Evolutionary conservation across 2,113 vertebrate species (phyloP).

Genomic region (Chaetodon auriga): DNA sequence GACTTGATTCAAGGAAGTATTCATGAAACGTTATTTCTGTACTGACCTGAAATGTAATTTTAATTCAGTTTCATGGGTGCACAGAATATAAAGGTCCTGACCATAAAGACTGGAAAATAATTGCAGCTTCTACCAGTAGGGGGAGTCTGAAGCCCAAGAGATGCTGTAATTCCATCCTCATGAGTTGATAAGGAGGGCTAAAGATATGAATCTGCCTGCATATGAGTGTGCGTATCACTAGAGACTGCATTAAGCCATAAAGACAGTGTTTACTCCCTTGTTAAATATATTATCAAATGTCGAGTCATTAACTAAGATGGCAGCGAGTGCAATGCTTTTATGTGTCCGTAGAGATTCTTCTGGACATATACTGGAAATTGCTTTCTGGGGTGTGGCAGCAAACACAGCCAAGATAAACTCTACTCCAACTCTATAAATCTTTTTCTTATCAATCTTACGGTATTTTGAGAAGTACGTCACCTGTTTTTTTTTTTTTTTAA

Average conservation of each 20-base stretch:
- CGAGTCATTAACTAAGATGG: constrained; percentile 60
- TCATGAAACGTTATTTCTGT: neutral
- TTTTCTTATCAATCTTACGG: neutral
- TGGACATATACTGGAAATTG: constrained; percentile 44
- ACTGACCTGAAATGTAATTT: neutral
- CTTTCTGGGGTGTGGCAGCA: constrained; percentile 20
- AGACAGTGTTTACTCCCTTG: constrained; percentile 57
- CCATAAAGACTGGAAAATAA: neutral
- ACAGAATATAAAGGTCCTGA: neutral
- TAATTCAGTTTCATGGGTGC: constrained; percentile 4
- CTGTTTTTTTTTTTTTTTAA: neutral
- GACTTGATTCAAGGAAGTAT: neutral
- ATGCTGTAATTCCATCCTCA: constrained; percentile 27
- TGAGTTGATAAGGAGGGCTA: constrained; percentile 41
- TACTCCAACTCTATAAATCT: neutral
- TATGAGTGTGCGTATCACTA: constrained; percentile 15
- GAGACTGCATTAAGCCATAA: constrained; percentile 56
- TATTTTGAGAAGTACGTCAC: neutral
- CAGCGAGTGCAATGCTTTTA: constrained; percentile 31
- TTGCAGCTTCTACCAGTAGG: constrained; percentile 58
- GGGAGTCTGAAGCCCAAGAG: constrained; percentile 49
- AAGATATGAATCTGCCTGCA: constrained; percentile 46
- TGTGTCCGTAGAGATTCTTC: constrained; percentile 47
- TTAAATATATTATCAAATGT: constrained; percentile 49
- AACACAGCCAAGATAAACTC: neutral